Conservation (phyloP, 1,140 invertebrate genomes). For the Pogonomyrmex barbatus region DNA sequence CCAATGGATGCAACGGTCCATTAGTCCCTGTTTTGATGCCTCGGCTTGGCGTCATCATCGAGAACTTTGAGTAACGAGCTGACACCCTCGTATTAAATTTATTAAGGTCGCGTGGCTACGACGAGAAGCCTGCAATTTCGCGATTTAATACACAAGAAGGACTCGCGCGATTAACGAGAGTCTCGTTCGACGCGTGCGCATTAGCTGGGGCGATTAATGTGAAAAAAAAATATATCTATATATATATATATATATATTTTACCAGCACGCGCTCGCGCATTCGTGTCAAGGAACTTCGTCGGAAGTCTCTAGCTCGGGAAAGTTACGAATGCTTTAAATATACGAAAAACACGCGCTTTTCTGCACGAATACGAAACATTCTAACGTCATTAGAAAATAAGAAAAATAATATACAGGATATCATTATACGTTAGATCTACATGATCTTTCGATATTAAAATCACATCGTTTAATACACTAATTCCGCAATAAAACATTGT, state of each 20-base stretch:
- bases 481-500: neutral
- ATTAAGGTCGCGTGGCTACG: conserved; percentile 55
- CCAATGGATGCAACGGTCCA: conserved; percentile 61
- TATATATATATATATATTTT: no score
- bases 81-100: conserved; percentile 54
- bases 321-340: neutral
- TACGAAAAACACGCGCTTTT: neutral
- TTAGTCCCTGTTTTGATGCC: conserved; percentile 64
- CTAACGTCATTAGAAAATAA: neutral
- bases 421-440: neutral
- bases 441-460: conserved; percentile 2
- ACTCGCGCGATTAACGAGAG: conserved; percentile 27
- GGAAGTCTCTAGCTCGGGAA: neutral
- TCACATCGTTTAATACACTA: neutral
- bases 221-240: neutral
- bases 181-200: conserved; percentile 28
- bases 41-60: conserved; percentile 12
- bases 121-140: conserved; percentile 45
- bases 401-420: neutral
- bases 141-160: conserved; percentile 47
- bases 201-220: conserved; percentile 14
- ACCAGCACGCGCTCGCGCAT: neutral
- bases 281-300: conserved; percentile 26
- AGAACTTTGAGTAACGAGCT: conserved; percentile 55
- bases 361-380: neutral